phyloP scores from a whole-genome alignment of 2,888 invertebrate species.

The Kryphioiulus occultus region DNA sequence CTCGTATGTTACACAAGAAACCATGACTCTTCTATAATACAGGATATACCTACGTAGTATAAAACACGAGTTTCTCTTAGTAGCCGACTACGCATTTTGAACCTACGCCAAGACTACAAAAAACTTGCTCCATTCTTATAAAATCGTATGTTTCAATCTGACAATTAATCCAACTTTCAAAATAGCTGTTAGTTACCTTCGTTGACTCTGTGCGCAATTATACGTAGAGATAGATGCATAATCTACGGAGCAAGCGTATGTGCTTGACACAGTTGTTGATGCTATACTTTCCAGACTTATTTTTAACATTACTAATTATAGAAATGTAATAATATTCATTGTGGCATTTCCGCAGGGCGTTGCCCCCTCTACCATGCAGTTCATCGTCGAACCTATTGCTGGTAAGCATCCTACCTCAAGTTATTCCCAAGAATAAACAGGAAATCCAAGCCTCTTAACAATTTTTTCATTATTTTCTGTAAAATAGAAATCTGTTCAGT shows the following conservation, averaged over 20 bases:
- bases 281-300: not conserved
- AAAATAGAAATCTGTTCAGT: not conserved
- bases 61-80: not conserved
- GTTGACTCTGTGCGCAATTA: not conserved
- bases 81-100: not conserved
- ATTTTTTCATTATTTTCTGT: not conserved
- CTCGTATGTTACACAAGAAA: too few species aligned
- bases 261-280: not conserved
- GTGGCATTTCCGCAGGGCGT: conserved; percentile 1
- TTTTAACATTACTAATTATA: conserved; percentile 25
- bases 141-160: not conserved
- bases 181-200: not conserved
- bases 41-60: not conserved
- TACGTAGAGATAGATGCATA: not conserved
- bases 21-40: too few species aligned
- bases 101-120: not conserved
- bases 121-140: not conserved
- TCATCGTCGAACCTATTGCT: not conserved
- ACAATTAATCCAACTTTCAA: not conserved
- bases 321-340: conserved; percentile 24
- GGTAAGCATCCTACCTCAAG: not conserved
- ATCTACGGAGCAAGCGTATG: not conserved
- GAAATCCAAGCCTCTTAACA: not conserved
- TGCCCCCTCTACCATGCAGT: not conserved
- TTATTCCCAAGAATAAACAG: not conserved